phyloP scores from a whole-genome alignment of 2,888 invertebrate genomes.

The Aleiodes leptofemur region DNA sequence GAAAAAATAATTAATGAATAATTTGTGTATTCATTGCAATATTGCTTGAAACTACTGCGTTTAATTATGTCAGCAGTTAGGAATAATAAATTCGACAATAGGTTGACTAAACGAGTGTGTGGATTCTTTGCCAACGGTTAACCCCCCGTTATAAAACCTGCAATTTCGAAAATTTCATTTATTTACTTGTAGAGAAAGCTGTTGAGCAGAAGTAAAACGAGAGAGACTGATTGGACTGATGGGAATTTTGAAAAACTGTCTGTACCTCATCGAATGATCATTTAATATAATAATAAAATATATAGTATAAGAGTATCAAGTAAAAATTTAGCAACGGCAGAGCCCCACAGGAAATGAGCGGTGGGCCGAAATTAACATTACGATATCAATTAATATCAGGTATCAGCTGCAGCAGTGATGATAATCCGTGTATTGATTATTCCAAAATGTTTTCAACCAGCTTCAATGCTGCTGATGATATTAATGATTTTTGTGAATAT shows the following conservation, averaged over 20 bases:
- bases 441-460: slow-evolving; percentile 51
- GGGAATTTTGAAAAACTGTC: no score
- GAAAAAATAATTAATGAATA: not conserved
- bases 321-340: slow-evolving; percentile 10
- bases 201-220: not conserved
- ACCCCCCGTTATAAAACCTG: not conserved
- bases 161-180: not conserved
- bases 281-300: no score
- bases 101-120: slow-evolving; percentile 45
- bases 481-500: slow-evolving; percentile 23
- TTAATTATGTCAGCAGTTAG: slow-evolving; percentile 48
- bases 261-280: not conserved
- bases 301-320: no score
- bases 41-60: not conserved
- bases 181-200: no score
- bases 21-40: slow-evolving; percentile 3
- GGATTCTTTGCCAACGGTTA: slow-evolving; percentile 63
- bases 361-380: slow-evolving; percentile 51
- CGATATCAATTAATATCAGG: slow-evolving; percentile 60
- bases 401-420: slow-evolving; percentile 68
- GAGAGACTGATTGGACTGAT: no score
- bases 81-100: slow-evolving; percentile 44
- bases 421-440: slow-evolving; percentile 36
- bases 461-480: slow-evolving; percentile 56
- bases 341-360: slow-evolving; percentile 55